phyloP scores from a whole-genome alignment of 2,113 vertebrate species.

The Motacilla alba region DNA sequence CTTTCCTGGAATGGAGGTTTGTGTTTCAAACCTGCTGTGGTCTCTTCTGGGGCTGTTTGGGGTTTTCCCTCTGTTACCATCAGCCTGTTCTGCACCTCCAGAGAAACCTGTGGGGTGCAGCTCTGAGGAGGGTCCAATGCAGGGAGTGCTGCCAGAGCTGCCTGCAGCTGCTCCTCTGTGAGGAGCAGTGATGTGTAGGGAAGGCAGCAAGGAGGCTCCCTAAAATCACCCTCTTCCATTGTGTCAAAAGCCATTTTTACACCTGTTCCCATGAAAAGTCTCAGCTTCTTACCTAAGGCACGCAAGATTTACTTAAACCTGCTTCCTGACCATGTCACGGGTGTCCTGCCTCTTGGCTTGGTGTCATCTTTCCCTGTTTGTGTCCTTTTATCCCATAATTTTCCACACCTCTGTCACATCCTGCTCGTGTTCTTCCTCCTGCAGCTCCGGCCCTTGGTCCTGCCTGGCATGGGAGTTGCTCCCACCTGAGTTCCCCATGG shows the following conservation, averaged over 20 bases:
- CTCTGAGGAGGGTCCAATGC: not conserved
- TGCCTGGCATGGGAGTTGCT: rapidly evolving
- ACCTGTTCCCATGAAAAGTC: not conserved
- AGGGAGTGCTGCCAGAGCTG: not conserved
- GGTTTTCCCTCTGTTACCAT: not conserved
- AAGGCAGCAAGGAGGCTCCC: not conserved
- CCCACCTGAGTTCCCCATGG: not conserved
- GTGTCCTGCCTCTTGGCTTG: not conserved
- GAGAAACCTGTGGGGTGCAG: not conserved
- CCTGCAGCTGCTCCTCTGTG: not conserved
- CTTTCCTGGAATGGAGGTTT: no score
- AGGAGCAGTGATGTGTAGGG: not conserved
- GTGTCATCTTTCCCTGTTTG: not conserved
- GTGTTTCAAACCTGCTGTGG: not conserved
- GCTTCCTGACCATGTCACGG: not conserved
- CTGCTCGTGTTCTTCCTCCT: not conserved
- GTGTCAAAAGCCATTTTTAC: not conserved
- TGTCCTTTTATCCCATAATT: not conserved
- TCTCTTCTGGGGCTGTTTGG: not conserved
- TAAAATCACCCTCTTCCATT: not conserved
- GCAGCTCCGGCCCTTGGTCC: not conserved
- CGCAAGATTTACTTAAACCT: not conserved
- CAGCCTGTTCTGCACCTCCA: not conserved
- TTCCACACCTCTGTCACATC: not conserved
- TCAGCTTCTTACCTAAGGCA: not conserved